Percentiles rank a stretch among this genome's conserved stretches.
Evolutionary conservation across 2,888 invertebrate species (phyloP).

Genomic region (Oxystoma pomonae): DNA sequence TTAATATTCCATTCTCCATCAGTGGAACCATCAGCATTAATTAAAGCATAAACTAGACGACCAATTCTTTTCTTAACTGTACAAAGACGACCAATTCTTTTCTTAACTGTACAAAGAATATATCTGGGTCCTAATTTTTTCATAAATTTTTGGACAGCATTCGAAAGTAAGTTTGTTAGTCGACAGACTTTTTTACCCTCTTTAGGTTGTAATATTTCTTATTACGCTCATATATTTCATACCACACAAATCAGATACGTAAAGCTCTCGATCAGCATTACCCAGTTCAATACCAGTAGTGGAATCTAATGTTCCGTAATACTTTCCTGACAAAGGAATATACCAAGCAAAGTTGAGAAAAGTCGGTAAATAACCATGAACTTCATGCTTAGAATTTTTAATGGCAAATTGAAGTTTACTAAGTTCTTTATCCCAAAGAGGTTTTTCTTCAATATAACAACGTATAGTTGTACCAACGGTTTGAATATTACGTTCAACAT

Average conservation of each 20-base stretch:
- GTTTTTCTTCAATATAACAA: too few relatives aligned
- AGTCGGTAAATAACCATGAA: slow-evolving; percentile 29
- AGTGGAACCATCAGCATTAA: not conserved
- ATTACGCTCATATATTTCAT: not conserved
- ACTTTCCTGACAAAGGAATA: slow-evolving; percentile 22
- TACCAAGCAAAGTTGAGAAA: too few relatives aligned
- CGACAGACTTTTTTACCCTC: slow-evolving; percentile 9
- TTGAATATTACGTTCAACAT: too few relatives aligned
- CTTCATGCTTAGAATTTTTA: too few relatives aligned
- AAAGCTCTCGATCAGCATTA: not conserved
- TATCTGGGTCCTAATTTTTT: slow-evolving; percentile 6
- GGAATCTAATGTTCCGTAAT: slow-evolving; percentile 15
- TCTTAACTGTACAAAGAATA: slow-evolving; percentile 4
- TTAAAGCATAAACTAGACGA: slow-evolving; percentile 5
- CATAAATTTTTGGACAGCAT: slow-evolving; percentile 8
- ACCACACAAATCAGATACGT: not conserved
- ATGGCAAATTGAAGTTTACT: too few relatives aligned
- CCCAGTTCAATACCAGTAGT: slow-evolving; percentile 11
- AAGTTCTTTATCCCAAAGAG: too few relatives aligned
- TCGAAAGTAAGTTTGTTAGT: slow-evolving; percentile 5
- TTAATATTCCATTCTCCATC: slow-evolving; percentile 7
- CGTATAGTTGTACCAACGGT: too few relatives aligned
- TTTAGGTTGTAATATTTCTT: not conserved
- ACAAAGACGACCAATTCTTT: slow-evolving; percentile 1
- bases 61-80: too few relatives aligned